phyloP scores from a whole-genome alignment of 1,140 invertebrate species.

The Drosophila arizonae region DNA sequence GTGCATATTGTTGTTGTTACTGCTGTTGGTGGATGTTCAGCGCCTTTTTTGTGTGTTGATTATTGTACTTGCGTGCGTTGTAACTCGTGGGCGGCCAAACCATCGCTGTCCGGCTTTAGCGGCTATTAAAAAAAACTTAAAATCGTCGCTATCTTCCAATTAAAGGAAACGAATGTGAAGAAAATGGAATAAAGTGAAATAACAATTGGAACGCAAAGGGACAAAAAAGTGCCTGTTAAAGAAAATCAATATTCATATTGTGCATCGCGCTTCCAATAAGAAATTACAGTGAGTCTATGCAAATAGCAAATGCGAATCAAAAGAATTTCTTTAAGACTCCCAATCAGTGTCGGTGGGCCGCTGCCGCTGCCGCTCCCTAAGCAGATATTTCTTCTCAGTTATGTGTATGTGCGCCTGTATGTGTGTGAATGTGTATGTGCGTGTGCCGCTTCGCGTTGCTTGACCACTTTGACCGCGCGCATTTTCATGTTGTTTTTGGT shows the following conservation, averaged over 20 bases:
- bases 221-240: constrained; percentile 51
- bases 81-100: constrained; percentile 68
- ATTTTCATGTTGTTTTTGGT: constrained; percentile 54
- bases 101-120: constrained; percentile 21
- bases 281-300: constrained; percentile 33
- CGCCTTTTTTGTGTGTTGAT: constrained; percentile 75
- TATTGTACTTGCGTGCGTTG: constrained; percentile 76
- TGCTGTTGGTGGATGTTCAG: constrained; percentile 76
- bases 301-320: constrained; percentile 40
- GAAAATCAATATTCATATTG: constrained; percentile 67
- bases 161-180: constrained; percentile 5
- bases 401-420: constrained; percentile 32
- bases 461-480: constrained; percentile 72
- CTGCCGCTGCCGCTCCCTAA: constrained; percentile 65
- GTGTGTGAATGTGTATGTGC: constrained; percentile 32
- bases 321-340: constrained; percentile 49
- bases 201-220: constrained; percentile 16
- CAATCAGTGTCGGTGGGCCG: constrained; percentile 33
- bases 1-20: constrained; percentile 59
- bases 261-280: constrained; percentile 54
- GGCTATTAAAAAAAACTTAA: constrained; percentile 12
- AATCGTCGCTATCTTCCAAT: too few species aligned
- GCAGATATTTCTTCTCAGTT: constrained; percentile 48
- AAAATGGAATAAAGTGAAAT: background rate
- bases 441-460: constrained; percentile 63